Evolutionary conservation across 2,113 vertebrate genomes (phyloP).

Genomic region (Rhegmatorhina hoffmannsi): DNA sequence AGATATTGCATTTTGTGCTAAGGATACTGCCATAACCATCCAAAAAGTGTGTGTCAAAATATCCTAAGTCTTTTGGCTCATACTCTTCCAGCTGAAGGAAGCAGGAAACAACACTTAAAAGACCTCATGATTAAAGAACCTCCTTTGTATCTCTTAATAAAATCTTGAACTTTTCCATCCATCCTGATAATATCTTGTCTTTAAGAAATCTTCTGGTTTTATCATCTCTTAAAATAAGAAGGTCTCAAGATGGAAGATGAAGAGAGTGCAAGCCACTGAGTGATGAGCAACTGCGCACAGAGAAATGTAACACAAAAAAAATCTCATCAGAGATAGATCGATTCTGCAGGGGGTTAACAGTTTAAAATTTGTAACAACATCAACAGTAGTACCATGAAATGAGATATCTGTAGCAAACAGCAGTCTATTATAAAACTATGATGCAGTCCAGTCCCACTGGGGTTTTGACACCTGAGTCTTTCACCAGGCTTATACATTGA

Average conservation of each 20-base stretch:
- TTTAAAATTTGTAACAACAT: neutral
- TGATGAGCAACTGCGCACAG: accelerated
- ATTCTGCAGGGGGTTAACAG: neutral
- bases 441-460: neutral
- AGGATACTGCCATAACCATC: neutral
- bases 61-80: neutral
- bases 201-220: neutral
- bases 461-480: neutral
- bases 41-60: neutral
- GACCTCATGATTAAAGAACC: neutral
- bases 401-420: neutral
- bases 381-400: neutral
- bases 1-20: neutral
- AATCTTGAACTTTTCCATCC: neutral
- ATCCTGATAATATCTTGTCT: neutral
- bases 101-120: neutral
- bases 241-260: neutral
- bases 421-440: neutral
- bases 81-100: neutral
- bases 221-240: neutral
- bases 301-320: neutral
- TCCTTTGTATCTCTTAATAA: neutral
- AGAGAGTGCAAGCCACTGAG: neutral
- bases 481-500: neutral
- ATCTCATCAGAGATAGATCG: neutral